These are phyloP conservation scores for Drosophila recens DNA, from an alignment of 2,888 invertebrate genomes.

Conservation along the genomic window DNA sequence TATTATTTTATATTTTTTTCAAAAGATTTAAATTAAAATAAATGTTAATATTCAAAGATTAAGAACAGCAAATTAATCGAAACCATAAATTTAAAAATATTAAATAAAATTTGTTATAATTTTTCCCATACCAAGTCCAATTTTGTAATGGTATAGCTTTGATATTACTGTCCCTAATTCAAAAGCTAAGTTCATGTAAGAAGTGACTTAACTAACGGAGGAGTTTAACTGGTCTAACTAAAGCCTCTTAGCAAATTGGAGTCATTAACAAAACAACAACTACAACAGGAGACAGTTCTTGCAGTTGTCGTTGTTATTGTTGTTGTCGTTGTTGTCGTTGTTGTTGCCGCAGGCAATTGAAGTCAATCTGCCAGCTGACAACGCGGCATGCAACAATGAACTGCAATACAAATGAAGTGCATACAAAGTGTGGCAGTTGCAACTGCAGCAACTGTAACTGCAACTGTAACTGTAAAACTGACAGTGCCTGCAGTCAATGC, in stretches of 20 bases:
- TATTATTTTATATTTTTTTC: no score
- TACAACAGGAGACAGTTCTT: not conserved
- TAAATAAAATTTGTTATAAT: not conserved
- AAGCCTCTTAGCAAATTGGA: conserved; percentile 8
- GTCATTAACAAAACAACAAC: conserved; percentile 7
- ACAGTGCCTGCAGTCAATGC: conserved; percentile 18
- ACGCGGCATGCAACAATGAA: conserved; percentile 30
- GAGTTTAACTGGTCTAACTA: not conserved
- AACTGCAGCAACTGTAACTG: conserved; percentile 7
- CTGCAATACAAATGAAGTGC: conserved; percentile 51
- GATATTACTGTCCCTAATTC: not conserved
- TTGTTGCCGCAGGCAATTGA: conserved; percentile 8
- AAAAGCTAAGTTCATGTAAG: not conserved
- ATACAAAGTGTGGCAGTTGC: conserved; percentile 50
- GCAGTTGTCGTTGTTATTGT: not conserved
- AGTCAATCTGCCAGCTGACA: conserved; percentile 36
- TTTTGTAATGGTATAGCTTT: not conserved
- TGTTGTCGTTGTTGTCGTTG: not conserved
- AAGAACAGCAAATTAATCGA: no score
- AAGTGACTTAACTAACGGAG: not conserved
- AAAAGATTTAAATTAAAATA: no score
- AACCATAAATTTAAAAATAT: no score
- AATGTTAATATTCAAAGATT: no score
- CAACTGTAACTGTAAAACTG: conserved; percentile 18
- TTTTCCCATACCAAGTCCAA: not conserved